Conservation (phyloP, 2,888 invertebrate genomes). For the Epistrophella euchroma region DNA sequence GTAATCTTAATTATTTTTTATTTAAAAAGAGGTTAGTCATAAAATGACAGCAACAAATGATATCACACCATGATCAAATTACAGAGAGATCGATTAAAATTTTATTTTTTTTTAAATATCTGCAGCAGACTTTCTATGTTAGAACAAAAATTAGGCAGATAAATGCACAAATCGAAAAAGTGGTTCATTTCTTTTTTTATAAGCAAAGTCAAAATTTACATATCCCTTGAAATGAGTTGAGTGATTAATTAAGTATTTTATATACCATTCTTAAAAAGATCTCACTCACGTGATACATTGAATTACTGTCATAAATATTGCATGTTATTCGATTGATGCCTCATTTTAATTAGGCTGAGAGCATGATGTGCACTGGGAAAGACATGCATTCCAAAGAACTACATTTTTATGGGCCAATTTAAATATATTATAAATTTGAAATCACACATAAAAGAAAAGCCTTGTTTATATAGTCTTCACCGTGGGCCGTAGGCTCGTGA, state of each 20-base stretch:
- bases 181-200: constrained; percentile 1
- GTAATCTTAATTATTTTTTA: constrained; percentile 6
- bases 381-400: constrained; percentile 2
- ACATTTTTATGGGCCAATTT: background rate
- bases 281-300: constrained; percentile 1
- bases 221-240: background rate
- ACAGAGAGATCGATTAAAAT: background rate
- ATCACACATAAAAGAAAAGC: background rate
- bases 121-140: constrained; percentile 11
- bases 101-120: background rate
- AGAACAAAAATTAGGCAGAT: background rate
- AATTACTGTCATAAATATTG: constrained; percentile 18
- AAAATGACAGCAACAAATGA: background rate
- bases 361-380: background rate
- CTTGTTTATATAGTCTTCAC: background rate
- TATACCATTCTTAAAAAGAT: background rate
- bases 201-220: background rate
- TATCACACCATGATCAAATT: background rate
- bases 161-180: background rate
- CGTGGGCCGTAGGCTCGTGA: too few species aligned
- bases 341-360: constrained; percentile 4
- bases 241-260: background rate
- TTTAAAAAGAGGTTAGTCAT: background rate
- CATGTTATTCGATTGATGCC: constrained; percentile 16
- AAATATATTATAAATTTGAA: background rate